phyloP scores from a whole-genome alignment of 2,888 invertebrate species.

The Tineola bisselliella region DNA sequence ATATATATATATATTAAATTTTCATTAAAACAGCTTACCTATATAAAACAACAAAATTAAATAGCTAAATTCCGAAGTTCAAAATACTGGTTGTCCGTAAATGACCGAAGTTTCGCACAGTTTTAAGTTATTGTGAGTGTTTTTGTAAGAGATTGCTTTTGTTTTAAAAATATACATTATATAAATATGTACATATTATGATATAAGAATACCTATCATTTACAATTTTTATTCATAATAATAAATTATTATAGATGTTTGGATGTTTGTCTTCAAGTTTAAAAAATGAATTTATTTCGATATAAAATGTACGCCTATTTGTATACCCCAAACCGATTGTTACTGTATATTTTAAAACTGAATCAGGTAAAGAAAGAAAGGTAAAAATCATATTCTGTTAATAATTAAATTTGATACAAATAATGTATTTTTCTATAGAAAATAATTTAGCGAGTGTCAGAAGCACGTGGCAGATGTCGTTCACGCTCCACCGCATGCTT shows the following conservation, averaged over 20 bases:
- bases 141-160: not conserved
- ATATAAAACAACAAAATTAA: not conserved
- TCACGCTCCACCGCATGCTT: slow-evolving; percentile 2
- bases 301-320: too few relatives aligned
- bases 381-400: not conserved
- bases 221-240: too few relatives aligned
- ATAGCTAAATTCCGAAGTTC: not conserved
- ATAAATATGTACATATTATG: too few relatives aligned
- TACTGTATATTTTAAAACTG: too few relatives aligned
- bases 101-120: not conserved
- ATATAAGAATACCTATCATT: too few relatives aligned
- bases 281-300: too few relatives aligned
- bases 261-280: too few relatives aligned
- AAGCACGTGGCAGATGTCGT: slow-evolving; percentile 12
- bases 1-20: too few relatives aligned
- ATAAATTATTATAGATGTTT: too few relatives aligned
- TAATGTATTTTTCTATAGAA: not conserved
- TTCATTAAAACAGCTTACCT: not conserved
- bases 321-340: too few relatives aligned
- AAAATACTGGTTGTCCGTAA: not conserved
- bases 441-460: slow-evolving; percentile 10
- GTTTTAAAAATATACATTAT: not conserved
- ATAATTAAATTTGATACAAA: slow-evolving; percentile 3
- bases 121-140: slow-evolving; percentile 1
- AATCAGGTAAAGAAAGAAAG: not conserved